phyloP scores from a whole-genome alignment of 2,113 vertebrate species.

The Axis porcinus region DNA sequence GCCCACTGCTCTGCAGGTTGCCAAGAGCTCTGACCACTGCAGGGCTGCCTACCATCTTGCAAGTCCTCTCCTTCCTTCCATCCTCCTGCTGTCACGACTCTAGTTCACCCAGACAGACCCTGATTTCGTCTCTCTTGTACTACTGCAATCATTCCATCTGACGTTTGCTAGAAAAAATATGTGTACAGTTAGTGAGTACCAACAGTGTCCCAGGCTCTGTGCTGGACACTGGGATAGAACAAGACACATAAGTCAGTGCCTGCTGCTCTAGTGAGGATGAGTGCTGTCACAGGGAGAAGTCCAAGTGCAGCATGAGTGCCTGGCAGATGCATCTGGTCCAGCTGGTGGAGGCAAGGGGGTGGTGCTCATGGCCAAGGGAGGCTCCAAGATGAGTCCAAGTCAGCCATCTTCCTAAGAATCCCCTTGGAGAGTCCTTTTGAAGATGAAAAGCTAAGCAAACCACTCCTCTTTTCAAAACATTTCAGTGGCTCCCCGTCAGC shows the following conservation, averaged over 20 bases:
- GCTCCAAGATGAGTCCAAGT: not conserved
- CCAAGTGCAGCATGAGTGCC: fast-evolving
- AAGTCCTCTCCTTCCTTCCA: too few relatives aligned
- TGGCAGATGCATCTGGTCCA: fast-evolving
- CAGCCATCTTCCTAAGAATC: not conserved
- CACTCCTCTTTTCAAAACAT: not conserved
- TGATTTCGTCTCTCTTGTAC: not conserved
- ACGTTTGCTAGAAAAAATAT: not conserved
- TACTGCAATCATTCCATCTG: not conserved
- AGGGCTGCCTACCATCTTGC: not conserved
- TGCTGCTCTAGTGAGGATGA: not conserved
- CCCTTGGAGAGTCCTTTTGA: not conserved
- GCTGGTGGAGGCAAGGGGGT: fast-evolving
- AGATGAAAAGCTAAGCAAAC: not conserved
- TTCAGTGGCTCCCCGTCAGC: not conserved
- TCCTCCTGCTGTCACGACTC: fast-evolving
- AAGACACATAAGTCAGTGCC: not conserved
- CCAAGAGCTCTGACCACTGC: fast-evolving
- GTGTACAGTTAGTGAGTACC: not conserved
- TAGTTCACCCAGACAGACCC: not conserved
- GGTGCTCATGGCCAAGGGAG: not conserved
- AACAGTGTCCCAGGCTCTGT: not conserved
- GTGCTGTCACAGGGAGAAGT: fast-evolving
- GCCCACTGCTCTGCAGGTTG: not conserved
- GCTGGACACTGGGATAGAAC: not conserved